Percentiles rank a stretch among this genome's conserved stretches.
These are phyloP conservation scores for Lordiphosa mommai DNA, from an alignment of 1,140 invertebrate species.

Conservation along the genomic window DNA sequence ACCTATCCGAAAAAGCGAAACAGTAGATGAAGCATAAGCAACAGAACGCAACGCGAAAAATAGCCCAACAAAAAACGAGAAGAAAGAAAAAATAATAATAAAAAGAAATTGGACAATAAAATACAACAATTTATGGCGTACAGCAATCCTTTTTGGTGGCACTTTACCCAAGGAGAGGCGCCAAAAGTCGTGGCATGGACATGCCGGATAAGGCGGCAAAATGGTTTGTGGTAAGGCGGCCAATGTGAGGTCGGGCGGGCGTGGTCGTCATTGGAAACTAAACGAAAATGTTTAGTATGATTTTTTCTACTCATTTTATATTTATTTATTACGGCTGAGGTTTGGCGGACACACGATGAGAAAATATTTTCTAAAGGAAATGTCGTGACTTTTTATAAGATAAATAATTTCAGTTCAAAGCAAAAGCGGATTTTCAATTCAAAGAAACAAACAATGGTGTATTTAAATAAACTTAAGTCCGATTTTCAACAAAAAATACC, in stretches of 20 bases:
- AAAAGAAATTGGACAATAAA: constrained; percentile 78
- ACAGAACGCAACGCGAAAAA: constrained; percentile 56
- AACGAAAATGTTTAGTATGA: constrained; percentile 75
- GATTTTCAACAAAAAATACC: too few relatives aligned
- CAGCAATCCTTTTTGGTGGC: constrained; percentile 71
- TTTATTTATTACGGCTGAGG: constrained; percentile 59
- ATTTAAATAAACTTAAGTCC: too few relatives aligned
- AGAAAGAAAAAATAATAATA: constrained; percentile 71
- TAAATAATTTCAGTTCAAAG: too few relatives aligned
- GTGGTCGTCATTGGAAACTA: constrained; percentile 68
- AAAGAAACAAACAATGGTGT: too few relatives aligned
- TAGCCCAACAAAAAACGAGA: constrained; percentile 37
- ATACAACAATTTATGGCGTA: constrained; percentile 75
- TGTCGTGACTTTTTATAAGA: too few relatives aligned
- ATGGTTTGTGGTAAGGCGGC: constrained; percentile 44
- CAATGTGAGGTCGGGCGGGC: constrained; percentile 8
- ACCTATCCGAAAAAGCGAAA: constrained; percentile 34
- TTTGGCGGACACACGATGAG: constrained; percentile 1
- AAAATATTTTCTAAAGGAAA: too few relatives aligned
- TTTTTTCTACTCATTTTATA: constrained; percentile 44
- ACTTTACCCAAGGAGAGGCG: constrained; percentile 28
- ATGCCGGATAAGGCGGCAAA: constrained; percentile 48
- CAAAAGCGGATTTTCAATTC: too few relatives aligned
- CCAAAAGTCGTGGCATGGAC: constrained; percentile 57
- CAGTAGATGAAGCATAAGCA: constrained; percentile 71